Base-by-base conservation (phyloP, 2,888 invertebrate species). In the Tetragnatha montana region DNA sequence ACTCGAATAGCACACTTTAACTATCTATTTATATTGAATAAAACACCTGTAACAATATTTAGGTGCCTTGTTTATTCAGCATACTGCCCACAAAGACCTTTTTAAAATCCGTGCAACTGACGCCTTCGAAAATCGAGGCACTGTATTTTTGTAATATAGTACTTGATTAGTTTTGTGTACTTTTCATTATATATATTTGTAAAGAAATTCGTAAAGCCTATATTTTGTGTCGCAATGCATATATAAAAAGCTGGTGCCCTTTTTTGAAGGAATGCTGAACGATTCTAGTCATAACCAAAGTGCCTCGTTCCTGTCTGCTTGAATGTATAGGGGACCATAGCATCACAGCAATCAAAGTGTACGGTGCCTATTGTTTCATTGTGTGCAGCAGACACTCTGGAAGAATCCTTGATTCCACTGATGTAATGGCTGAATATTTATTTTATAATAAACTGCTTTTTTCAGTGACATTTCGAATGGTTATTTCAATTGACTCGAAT, bases 221-320 rank as follows among this genome's bases (percentile, higher is more conserved):
- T 60, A 60, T 10, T 2, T 35, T 35, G 35, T 35, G 35, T 35
- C 17, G 60, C 60, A 60, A 17, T 60, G 60, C n/a, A 17, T 60
- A 8, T 21, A 1, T 78, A 19, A n/a, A 6, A 60, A 78, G 78
- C 60, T 14, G 78, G 51, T 22, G 21, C 78, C 75, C 60, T 22
- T 71, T 21, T n/a, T 71, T 12, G 10, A 60, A 60, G 17, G 17
- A 17, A 60, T 82, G 82, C 88, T 82, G 76, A 84, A 84, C 74
- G 76, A 86, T 21, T 90, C 90, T 90, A 90, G 90, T 90, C 90
- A 90, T 73, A 82, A 83, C 90, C 87, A 87, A 86, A 90, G 90
- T 90, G 90, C 90, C 90, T 90, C 90, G 79, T 68, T 68, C 73
- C 88, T 68, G 74, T 60, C 80, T 86, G 81, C 89, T 84, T 81